phyloP scores from a whole-genome alignment of 2,113 vertebrate species.

The Labeo rohita region DNA sequence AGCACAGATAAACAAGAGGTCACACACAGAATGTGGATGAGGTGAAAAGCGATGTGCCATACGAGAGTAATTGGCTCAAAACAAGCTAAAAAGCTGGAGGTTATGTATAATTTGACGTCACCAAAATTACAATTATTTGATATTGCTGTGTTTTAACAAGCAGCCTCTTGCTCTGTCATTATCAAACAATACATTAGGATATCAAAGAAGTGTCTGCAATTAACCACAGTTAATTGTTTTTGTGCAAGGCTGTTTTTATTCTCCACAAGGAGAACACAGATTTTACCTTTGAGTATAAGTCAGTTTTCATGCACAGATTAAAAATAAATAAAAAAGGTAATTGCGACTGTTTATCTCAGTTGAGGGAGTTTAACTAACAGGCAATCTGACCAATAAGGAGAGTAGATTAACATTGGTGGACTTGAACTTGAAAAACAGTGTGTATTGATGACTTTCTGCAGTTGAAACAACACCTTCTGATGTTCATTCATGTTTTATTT shows the following conservation, averaged over 20 bases:
- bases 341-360: not conserved
- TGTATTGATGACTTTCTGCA: too few species aligned
- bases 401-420: too few species aligned
- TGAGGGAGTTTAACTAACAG: too few species aligned
- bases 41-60: not conserved
- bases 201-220: not conserved
- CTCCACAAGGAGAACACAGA: not conserved
- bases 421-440: too few species aligned
- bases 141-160: not conserved
- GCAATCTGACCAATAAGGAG: too few species aligned
- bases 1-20: conserved; percentile 9
- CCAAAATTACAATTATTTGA: not conserved
- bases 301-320: not conserved
- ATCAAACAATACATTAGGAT: not conserved
- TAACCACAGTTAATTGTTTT: conserved; percentile 18
- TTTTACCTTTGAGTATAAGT: not conserved
- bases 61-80: not conserved
- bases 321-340: not conserved
- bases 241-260: not conserved
- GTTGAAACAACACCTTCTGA: too few species aligned
- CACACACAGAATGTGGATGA: not conserved
- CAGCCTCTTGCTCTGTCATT: not conserved
- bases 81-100: conserved; percentile 8
- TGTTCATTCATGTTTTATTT: too few species aligned
- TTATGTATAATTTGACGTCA: not conserved